Evolutionary conservation across 2,888 invertebrate genomes (phyloP).

Genomic region (Caenorhabditis sp.): DNA sequence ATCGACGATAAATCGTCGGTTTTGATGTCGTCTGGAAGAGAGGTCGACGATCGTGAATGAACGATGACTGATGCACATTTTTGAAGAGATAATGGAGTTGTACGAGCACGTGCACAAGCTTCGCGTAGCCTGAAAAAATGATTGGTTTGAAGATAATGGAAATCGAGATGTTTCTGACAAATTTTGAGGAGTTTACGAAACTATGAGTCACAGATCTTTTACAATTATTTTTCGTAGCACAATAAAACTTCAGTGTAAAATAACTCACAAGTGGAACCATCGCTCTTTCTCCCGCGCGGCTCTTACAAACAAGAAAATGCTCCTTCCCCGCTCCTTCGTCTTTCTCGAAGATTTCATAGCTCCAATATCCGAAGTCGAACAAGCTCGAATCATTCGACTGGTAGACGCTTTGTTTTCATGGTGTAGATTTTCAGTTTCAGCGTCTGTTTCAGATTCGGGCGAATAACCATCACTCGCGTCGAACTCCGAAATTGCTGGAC

Average conservation of each 20-base stretch:
- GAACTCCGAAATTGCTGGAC: conserved; percentile 35
- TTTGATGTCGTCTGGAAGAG: conserved; percentile 24
- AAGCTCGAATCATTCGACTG: conserved; percentile 28
- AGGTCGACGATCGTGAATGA: conserved; percentile 24
- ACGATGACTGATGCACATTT: conserved; percentile 23
- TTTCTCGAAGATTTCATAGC: conserved; percentile 22
- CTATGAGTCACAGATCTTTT: no score
- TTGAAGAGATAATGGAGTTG: no score
- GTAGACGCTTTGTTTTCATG: background rate
- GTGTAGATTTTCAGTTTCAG: background rate
- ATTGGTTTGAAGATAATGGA: no score
- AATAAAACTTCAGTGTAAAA: background rate
- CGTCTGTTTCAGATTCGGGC: conserved; percentile 47
- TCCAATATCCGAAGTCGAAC: conserved; percentile 48
- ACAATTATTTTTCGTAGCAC: no score
- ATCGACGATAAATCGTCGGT: conserved; percentile 6
- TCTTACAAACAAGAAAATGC: conserved; percentile 80
- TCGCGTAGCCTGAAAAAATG: conserved; percentile 53
- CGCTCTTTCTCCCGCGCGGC: conserved; percentile 90
- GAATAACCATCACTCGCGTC: conserved; percentile 44
- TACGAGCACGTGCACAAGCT: conserved; percentile 48
- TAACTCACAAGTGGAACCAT: conserved; percentile 77
- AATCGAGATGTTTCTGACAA: no score
- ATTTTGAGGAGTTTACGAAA: no score
- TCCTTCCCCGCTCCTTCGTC: conserved; percentile 36